Evolutionary conservation across 2,113 vertebrate species (phyloP).

Genomic region (Hippocampus comes): DNA sequence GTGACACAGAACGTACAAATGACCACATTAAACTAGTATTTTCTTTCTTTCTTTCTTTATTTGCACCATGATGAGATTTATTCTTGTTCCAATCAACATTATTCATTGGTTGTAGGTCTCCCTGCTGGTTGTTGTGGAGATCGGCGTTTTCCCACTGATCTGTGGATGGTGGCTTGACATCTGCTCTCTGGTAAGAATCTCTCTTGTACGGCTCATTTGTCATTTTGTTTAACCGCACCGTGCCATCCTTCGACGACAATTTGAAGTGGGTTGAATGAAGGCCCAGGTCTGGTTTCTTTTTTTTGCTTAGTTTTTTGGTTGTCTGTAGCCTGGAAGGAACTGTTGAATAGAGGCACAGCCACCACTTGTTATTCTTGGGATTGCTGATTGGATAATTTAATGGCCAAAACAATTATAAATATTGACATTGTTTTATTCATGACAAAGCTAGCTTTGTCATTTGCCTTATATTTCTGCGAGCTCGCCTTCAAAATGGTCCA

Average conservation of each 20-base stretch:
- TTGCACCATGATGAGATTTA: background rate
- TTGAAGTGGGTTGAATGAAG: background rate
- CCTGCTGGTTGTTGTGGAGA: slow-evolving; percentile 95
- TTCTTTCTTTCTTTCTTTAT: background rate
- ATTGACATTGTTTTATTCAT: background rate
- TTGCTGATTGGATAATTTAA: background rate
- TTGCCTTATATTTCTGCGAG: background rate
- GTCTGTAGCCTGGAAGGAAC: background rate
- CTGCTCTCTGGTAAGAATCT: slow-evolving; percentile 85
- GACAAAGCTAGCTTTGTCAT: background rate
- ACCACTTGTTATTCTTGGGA: background rate
- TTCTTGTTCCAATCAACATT: background rate
- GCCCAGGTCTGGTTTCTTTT: background rate
- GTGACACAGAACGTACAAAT: background rate
- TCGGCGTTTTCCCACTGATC: slow-evolving; percentile 97
- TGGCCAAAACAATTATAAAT: background rate
- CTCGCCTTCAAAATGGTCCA: background rate
- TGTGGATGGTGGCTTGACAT: slow-evolving; percentile 99
- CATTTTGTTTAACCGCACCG: background rate
- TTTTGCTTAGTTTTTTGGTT: too few relatives aligned
- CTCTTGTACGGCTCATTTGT: background rate
- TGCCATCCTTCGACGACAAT: background rate
- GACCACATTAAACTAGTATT: too few relatives aligned
- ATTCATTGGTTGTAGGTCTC: slow-evolving; percentile 79
- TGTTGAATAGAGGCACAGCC: too few relatives aligned